Conservation (phyloP, 2,888 invertebrate species). For the Shargacucullia verbasci region DNA sequence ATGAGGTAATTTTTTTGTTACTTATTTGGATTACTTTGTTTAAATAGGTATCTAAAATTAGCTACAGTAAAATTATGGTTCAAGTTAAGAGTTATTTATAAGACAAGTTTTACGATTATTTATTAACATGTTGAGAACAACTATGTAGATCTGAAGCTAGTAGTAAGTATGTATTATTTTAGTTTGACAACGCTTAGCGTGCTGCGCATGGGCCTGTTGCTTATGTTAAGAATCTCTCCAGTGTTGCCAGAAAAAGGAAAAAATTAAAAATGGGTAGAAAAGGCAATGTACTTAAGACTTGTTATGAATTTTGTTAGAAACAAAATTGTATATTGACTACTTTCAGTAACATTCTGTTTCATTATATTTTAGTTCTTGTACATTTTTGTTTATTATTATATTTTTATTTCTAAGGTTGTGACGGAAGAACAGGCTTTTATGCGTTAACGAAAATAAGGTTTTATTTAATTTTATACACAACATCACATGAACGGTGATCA, state of each 20-base stretch:
- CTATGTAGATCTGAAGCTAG: conserved; percentile 55
- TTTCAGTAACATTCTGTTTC: conserved; percentile 44
- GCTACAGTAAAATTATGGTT: conserved; percentile 12
- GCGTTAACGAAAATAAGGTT: conserved; percentile 24
- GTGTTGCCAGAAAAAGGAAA: conserved; percentile 55
- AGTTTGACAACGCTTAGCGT: conserved; percentile 33
- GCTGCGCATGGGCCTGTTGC: conserved; percentile 42
- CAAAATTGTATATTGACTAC: conserved; percentile 46
- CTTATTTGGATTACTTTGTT: conserved; percentile 13
- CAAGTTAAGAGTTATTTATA: conserved; percentile 42
- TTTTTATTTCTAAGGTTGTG: conserved; percentile 71
- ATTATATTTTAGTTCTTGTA: conserved; percentile 55
- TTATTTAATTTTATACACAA: conserved; percentile 23
- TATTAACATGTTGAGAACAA: conserved; percentile 54
- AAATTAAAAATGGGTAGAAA: conserved; percentile 44
- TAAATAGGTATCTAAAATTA: conserved; percentile 19
- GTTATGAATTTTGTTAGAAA: conserved; percentile 61
- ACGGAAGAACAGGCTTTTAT: conserved; percentile 63
- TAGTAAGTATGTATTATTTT: conserved; percentile 44
- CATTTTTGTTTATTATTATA: conserved; percentile 56
- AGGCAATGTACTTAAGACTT: conserved; percentile 74
- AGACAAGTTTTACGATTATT: conserved; percentile 51
- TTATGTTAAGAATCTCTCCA: conserved; percentile 51
- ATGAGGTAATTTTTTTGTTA: conserved; percentile 14
- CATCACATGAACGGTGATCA: conserved; percentile 9